These are phyloP conservation scores for Xestia sexstrigata DNA, from an alignment of 2,888 invertebrate species.

Conservation along the genomic window DNA sequence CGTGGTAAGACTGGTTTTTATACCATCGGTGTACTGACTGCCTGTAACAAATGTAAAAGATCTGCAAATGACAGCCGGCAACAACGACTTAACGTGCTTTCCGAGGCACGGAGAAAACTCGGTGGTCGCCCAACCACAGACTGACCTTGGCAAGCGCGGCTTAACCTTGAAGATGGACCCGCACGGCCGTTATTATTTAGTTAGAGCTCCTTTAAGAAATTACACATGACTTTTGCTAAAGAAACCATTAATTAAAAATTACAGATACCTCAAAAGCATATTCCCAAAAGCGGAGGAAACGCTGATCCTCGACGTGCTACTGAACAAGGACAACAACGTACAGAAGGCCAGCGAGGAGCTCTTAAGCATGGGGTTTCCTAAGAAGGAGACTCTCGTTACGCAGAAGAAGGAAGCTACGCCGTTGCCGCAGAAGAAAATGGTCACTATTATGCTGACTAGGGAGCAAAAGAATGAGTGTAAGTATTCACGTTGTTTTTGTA, in stretches of 20 bases:
- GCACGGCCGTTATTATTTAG: no score
- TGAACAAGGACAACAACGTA: slow-evolving; percentile 97
- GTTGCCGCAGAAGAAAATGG: slow-evolving; percentile 88
- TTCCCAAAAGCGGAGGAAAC: slow-evolving; percentile 98
- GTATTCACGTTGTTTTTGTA: slow-evolving; percentile 61
- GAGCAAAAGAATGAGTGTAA: slow-evolving; percentile 94
- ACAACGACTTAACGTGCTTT: not conserved
- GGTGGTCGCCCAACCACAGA: not conserved
- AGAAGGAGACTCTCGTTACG: slow-evolving; percentile 91
- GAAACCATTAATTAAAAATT: slow-evolving; percentile 14
- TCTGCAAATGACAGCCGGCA: no score
- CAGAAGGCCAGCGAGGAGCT: slow-evolving; percentile 96
- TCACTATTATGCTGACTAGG: slow-evolving; percentile 91
- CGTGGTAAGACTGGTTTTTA: no score
- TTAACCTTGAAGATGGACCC: not conserved
- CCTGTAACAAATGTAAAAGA: no score
- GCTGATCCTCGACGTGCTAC: slow-evolving; percentile 95
- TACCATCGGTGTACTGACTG: no score
- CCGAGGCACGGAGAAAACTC: not conserved
- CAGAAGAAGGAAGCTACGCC: slow-evolving; percentile 77
- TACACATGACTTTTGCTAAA: not conserved
- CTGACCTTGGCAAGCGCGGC: not conserved
- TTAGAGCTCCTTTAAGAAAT: not conserved
- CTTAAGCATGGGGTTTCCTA: slow-evolving; percentile 95
- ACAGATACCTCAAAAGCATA: slow-evolving; percentile 97